These are phyloP conservation scores for Caloenas nicobarica DNA, from an alignment of 2,113 vertebrate genomes.

Conservation along the genomic window DNA sequence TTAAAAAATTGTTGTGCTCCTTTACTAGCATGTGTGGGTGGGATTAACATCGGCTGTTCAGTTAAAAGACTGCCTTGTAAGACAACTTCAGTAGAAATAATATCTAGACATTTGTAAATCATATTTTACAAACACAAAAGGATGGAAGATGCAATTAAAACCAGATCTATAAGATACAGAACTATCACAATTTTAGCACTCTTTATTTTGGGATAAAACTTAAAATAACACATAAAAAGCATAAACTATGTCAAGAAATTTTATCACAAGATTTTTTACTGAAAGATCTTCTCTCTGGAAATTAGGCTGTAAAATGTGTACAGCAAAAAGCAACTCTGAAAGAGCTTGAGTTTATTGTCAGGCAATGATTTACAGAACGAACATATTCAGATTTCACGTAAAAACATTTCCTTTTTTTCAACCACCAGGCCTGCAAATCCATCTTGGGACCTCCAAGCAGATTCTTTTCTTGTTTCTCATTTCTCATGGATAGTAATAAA, in stretches of 20 bases:
- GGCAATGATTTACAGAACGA: conserved; percentile 42
- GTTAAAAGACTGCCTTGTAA: background rate
- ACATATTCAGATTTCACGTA: conserved; percentile 39
- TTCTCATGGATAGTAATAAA: conserved; percentile 43
- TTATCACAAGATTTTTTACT: background rate
- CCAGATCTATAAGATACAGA: background rate
- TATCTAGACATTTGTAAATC: conserved; percentile 4
- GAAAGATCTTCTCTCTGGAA: background rate
- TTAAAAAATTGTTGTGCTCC: background rate
- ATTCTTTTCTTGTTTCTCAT: conserved; percentile 44
- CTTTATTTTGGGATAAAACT: background rate
- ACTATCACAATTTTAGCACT: background rate
- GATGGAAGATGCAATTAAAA: background rate
- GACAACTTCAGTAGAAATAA: background rate
- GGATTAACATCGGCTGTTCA: background rate
- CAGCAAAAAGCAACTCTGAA: background rate
- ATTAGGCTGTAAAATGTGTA: background rate
- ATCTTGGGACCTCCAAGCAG: conserved; percentile 35
- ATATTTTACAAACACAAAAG: background rate
- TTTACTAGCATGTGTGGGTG: background rate
- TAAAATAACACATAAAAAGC: background rate
- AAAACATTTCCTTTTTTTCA: conserved; percentile 3
- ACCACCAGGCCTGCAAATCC: conserved; percentile 27
- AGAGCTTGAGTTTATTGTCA: background rate
- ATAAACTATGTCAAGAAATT: background rate